These are phyloP conservation scores for Diploptera punctata DNA, from an alignment of 2,888 invertebrate genomes.

Conservation along the genomic window DNA sequence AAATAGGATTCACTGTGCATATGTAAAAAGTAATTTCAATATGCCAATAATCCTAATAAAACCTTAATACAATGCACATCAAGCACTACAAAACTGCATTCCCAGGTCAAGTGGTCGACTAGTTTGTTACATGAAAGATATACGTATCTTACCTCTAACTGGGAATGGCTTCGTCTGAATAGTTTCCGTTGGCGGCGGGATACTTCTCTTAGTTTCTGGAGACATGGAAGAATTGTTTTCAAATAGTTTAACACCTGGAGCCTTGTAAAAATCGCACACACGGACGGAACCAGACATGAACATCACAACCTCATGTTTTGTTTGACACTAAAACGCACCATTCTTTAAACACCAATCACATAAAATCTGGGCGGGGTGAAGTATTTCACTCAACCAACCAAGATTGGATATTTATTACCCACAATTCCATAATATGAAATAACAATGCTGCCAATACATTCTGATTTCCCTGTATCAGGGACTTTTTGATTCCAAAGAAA, in stretches of 20 bases:
- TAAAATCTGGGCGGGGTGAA: slow-evolving; percentile 31
- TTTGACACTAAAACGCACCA: slow-evolving; percentile 40
- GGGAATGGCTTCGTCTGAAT: slow-evolving; percentile 91
- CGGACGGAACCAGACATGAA: slow-evolving; percentile 30
- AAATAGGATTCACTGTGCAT: too few relatives aligned
- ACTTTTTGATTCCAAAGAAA: too few relatives aligned
- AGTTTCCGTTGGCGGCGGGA: slow-evolving; percentile 80
- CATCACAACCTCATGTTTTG: slow-evolving; percentile 40
- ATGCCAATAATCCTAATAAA: too few relatives aligned
- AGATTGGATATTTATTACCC: slow-evolving; percentile 7
- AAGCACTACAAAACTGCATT: too few relatives aligned
- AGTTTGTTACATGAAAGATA: too few relatives aligned
- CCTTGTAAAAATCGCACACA: slow-evolving; percentile 31
- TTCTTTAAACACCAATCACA: slow-evolving; percentile 36
- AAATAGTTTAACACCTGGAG: slow-evolving; percentile 17
- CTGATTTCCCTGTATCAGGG: too few relatives aligned
- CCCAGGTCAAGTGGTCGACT: too few relatives aligned
- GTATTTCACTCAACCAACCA: slow-evolving; percentile 26
- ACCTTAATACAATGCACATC: too few relatives aligned
- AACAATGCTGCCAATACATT: not conserved
- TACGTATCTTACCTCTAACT: slow-evolving; percentile 70
- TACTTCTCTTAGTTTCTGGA: slow-evolving; percentile 39
- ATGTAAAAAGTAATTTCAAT: too few relatives aligned
- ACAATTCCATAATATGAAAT: not conserved
- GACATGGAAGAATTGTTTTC: slow-evolving; percentile 39